Evolutionary conservation across 1,140 invertebrate species (phyloP), one percentile per base, ranked within the genome.

Genomic region (Tetragnatha versicolor): DNA sequence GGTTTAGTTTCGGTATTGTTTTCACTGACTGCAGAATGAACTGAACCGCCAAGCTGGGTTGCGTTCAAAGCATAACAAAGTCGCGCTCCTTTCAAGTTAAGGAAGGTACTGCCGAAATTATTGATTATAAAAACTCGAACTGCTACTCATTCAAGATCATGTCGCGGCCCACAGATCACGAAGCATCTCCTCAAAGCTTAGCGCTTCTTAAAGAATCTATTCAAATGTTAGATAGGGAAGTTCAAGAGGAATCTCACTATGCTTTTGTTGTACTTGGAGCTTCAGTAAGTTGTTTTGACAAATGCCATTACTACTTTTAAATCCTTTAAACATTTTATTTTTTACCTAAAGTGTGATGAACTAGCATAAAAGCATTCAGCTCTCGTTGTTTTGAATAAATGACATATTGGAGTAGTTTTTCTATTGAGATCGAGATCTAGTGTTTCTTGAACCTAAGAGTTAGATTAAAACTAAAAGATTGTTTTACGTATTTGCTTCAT

Each of bases 221-320:
- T 72, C 20, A 53, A 22, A 61, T 53, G 31, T 47, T 75, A 35
- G 70, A 75, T 31, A 14, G 20, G 4, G 35, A 25, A 20, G n/a
- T 45, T 61, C 35, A 61, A 35, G 35, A 42, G 27, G 55, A 75
- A 51, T 61, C 70, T 12, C 22, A 9, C 76, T 82, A 86, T 79
- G 83, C 85, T 22, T 87, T 87, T 77, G 82, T 87, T 49, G 82
- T 87, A 22, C 85, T 87, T 65, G 86, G 86, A 33, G 86, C 86
- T 37, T 87, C 85, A 4, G 86, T 86, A 78, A 79, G 79, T 81
- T 66, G 6, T 27, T 66, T 45, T 58, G 17, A 68, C 17, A 69
- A 17, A 10, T 33, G n/a, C n/a, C n/a, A n/a, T n/a, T n/a, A n/a
- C n/a, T n/a, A n/a, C n/a, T n/a, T n/a, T n/a, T 33, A 12, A 9